phyloP scores from a whole-genome alignment of 2,888 invertebrate species.

The Anoncus sp. region DNA sequence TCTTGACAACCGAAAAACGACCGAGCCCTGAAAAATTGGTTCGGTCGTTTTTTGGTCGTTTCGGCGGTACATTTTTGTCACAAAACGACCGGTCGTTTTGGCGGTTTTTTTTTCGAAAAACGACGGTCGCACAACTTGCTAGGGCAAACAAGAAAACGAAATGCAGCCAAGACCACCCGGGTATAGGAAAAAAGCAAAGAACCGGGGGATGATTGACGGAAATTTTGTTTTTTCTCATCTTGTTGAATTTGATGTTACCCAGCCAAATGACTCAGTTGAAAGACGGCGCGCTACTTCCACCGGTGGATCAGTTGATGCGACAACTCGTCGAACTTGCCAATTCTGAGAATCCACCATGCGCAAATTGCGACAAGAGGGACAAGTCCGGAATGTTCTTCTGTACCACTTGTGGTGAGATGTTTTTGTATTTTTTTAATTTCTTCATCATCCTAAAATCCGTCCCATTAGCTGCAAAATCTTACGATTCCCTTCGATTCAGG shows the following conservation, averaged over 20 bases:
- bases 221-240: background rate
- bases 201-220: background rate
- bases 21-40: no score
- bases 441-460: background rate
- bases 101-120: no score
- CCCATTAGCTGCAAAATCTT: background rate
- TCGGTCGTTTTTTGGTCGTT: no score
- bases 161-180: no score
- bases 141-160: no score
- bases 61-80: no score
- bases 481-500: no score
- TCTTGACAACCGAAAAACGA: no score
- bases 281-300: conserved; percentile 86
- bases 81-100: no score
- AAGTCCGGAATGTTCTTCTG: conserved; percentile 90
- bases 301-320: conserved; percentile 87
- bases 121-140: no score
- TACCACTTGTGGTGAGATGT: conserved; percentile 89
- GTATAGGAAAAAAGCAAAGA: background rate
- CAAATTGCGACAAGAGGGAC: conserved; percentile 90
- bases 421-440: no score
- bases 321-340: conserved; percentile 89
- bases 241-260: conserved; percentile 10
- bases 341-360: conserved; percentile 89
- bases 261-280: conserved; percentile 87